Conservation (phyloP, 2,113 vertebrate species). For the Gymnobelideus leadbeateri region DNA sequence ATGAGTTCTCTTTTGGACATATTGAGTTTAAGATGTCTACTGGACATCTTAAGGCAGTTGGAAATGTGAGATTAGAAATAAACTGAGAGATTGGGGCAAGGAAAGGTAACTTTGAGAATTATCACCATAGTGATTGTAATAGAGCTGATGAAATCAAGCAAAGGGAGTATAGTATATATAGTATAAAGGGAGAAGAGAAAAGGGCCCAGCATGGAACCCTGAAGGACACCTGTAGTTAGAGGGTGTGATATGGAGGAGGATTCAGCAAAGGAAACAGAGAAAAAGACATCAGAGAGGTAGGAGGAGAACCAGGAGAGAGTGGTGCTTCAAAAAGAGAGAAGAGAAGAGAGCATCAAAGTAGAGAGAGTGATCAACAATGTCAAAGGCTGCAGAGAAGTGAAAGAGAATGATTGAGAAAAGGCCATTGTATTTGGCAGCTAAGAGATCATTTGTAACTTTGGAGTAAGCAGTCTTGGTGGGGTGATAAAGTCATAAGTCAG, state of each 20-base stretch:
- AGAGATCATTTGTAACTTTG: not conserved
- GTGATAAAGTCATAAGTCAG: not conserved
- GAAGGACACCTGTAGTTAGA: too few species aligned
- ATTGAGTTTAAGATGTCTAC: not conserved
- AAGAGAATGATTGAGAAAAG: not conserved
- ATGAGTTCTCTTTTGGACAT: not conserved
- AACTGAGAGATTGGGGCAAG: not conserved
- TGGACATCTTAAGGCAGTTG: not conserved
- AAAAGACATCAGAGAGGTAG: not conserved
- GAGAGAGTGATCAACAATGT: not conserved
- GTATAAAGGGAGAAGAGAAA: not conserved
- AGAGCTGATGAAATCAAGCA: not conserved
- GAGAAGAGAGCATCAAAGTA: not conserved
- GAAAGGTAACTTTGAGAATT: not conserved
- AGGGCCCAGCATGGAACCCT: not conserved
- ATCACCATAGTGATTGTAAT: not conserved
- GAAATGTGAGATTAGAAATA: not conserved
- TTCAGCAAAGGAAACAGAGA: too few species aligned
- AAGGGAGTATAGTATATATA: too few species aligned
- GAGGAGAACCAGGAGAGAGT: not conserved
- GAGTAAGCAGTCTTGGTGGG: not conserved
- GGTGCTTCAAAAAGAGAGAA: not conserved
- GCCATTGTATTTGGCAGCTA: not conserved
- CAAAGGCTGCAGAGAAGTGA: not conserved
- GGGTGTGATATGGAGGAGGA: not conserved